Base-by-base conservation (phyloP, 2,888 invertebrate genomes). In the Ennomos fuscantarius region DNA sequence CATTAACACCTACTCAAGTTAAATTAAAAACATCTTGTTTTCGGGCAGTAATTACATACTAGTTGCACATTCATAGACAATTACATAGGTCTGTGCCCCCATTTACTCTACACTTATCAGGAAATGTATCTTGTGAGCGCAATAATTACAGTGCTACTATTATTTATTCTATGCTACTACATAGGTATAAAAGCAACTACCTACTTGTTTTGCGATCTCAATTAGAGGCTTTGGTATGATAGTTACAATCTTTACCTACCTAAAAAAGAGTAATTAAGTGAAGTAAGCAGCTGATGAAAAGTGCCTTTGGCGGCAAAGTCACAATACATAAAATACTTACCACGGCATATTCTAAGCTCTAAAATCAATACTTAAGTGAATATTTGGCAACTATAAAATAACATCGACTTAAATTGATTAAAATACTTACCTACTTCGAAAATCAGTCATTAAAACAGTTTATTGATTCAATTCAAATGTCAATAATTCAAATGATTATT, bases 1-100 rank as follows among this genome's bases (percentile, higher is more conserved):
- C 11, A 37, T 8, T 37, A 15, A 15, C 10, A 39, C 39, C 1
- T 15, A 42, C 11, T 47, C 24, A 51, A 9, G 42, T 56, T 24
- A 44, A 36, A 49, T 42, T 37, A 50, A 13, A 11, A 46, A 51
- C 31, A 44, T 45, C 45, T 53, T 41, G 48, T 58, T 58, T 48
- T 8, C 41, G 10, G 10, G 40, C 9, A 58, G 32, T 41, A 52
- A 53, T 53, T 52, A 48, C 31, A 39, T 48, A 40, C 41, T 37
- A 42, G 35, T 64, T 66, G 64, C 69, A 67, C 65, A 68, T 68
- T 69, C 66, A 67, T 70, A 70, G 68, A 73, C 72, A 73, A 74
- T 74, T 74, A 74, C 67, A 68, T 65, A 55, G 71, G 63, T 62
- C 54, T 69, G 62, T 65, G 53, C 48, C 48, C 68, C 66, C 67